These are phyloP conservation scores for Asbolus verrucosus DNA, from an alignment of 1,140 invertebrate genomes.

Conservation along the genomic window DNA sequence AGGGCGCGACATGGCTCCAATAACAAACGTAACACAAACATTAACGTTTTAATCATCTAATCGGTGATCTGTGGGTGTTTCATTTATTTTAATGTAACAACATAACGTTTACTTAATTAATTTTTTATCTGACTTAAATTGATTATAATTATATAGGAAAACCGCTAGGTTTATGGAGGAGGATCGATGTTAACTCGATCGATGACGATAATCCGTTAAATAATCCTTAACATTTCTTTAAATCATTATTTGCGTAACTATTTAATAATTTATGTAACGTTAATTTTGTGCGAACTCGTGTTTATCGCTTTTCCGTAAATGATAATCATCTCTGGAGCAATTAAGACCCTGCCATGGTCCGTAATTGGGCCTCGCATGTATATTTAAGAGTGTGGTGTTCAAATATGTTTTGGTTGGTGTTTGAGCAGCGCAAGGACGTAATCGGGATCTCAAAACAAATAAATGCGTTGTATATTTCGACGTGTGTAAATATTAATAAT, in stretches of 20 bases:
- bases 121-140: not conserved
- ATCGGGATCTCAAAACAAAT: too few relatives aligned
- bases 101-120: constrained; percentile 5
- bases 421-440: too few relatives aligned
- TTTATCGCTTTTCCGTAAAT: not conserved
- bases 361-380: not conserved
- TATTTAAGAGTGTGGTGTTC: not conserved
- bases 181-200: too few relatives aligned
- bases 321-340: not conserved
- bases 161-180: not conserved
- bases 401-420: not conserved
- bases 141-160: too few relatives aligned
- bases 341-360: not conserved
- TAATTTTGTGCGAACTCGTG: not conserved
- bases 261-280: not conserved
- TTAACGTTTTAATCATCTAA: not conserved
- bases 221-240: too few relatives aligned
- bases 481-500: too few relatives aligned
- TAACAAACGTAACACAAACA: constrained; percentile 10
- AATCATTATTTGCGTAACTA: not conserved
- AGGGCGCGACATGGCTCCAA: constrained; percentile 1
- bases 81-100: too few relatives aligned
- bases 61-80: constrained; percentile 8
- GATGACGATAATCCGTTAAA: too few relatives aligned
- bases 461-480: too few relatives aligned